These are phyloP conservation scores for Eupithecia subfuscata DNA, from an alignment of 2,888 invertebrate species.

Conservation along the genomic window DNA sequence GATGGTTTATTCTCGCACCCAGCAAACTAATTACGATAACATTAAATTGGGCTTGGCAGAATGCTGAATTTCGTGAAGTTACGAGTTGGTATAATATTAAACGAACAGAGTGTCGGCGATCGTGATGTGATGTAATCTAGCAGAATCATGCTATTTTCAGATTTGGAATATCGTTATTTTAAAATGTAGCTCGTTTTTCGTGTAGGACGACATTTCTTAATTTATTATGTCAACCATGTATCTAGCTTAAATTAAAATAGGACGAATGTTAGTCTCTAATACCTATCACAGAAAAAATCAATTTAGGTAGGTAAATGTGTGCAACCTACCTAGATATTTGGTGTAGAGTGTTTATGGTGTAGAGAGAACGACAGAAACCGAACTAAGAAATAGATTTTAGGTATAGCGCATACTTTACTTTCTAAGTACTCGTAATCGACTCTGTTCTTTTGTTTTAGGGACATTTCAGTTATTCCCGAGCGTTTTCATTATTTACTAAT, in stretches of 20 bases:
- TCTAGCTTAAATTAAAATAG: constrained; percentile 5
- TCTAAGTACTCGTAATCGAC: no score
- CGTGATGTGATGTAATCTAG: constrained; percentile 71
- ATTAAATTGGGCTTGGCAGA: constrained; percentile 75
- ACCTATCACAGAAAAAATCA: background rate
- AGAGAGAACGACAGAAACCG: background rate
- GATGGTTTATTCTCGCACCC: constrained; percentile 51
- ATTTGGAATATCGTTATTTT: constrained; percentile 68
- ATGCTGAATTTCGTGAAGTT: constrained; percentile 64
- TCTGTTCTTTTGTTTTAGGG: no score
- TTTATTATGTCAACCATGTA: constrained; percentile 22
- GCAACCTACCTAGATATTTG: background rate
- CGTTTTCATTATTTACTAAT: no score
- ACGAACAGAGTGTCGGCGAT: constrained; percentile 66
- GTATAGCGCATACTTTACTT: no score
- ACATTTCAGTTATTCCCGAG: no score
- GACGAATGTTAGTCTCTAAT: no score
- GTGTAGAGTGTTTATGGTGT: background rate
- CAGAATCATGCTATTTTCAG: constrained; percentile 71
- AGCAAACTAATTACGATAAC: constrained; percentile 62
- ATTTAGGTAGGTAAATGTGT: background rate
- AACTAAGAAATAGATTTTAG: no score
- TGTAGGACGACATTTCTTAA: constrained; percentile 47
- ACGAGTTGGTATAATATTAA: constrained; percentile 63
- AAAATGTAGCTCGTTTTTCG: constrained; percentile 52